Conservation (phyloP, 2,797 vertebrate genomes). For the Hylomyscus alleni region DNA sequence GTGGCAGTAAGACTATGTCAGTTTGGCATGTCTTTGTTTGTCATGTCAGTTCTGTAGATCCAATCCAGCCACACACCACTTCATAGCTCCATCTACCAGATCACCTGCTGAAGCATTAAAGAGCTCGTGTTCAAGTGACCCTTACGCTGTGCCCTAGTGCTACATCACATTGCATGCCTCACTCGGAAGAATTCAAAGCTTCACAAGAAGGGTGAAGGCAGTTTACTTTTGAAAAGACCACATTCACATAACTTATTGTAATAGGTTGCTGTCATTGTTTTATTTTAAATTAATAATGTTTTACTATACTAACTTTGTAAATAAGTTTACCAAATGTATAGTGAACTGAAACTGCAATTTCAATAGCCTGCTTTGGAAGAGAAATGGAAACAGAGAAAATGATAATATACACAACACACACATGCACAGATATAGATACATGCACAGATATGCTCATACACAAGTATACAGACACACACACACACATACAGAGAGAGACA, state of each 20-base stretch:
- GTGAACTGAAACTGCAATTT: neutral
- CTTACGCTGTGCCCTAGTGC: neutral
- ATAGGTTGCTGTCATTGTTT: neutral
- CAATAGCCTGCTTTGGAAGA: neutral
- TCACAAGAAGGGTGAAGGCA: neutral
- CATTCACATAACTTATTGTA: neutral
- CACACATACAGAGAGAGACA: neutral
- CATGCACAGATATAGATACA: neutral
- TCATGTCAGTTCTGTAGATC: neutral
- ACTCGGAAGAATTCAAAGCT: neutral
- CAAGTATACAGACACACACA: neutral
- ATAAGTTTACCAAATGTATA: neutral
- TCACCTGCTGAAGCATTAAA: neutral
- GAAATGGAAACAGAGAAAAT: neutral
- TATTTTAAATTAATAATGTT: neutral
- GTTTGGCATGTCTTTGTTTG: neutral
- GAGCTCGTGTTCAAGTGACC: neutral
- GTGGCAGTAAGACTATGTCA: neutral
- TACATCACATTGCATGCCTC: neutral
- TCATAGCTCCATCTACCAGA: neutral
- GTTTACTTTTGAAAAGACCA: neutral
- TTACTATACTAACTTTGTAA: neutral
- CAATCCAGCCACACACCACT: neutral
- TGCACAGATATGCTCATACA: neutral
- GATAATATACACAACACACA: neutral